These are phyloP conservation scores for Vireo altiloquus DNA, from an alignment of 2,113 vertebrate genomes.

Conservation along the genomic window DNA sequence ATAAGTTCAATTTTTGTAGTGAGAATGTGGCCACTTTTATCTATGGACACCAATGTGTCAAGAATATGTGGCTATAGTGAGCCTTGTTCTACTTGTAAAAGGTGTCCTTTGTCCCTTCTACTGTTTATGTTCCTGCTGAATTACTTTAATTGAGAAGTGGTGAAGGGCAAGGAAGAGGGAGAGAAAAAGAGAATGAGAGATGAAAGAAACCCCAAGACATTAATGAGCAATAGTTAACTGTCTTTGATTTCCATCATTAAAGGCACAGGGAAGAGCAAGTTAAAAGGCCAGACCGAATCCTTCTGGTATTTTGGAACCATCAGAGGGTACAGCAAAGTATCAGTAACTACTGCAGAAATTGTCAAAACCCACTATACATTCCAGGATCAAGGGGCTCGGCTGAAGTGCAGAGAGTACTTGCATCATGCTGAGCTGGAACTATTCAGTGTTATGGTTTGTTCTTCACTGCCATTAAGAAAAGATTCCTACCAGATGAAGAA, in stretches of 20 bases:
- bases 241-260: background rate
- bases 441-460: background rate
- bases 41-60: background rate
- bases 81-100: background rate
- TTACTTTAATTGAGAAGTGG: background rate
- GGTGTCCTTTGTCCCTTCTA: background rate
- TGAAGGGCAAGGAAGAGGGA: background rate
- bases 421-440: background rate
- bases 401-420: background rate
- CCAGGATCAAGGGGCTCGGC: background rate
- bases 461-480: background rate
- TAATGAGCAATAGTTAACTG: background rate
- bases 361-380: background rate
- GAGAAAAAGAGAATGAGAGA: background rate
- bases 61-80: background rate
- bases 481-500: background rate
- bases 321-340: background rate
- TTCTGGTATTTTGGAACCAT: background rate
- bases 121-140: background rate
- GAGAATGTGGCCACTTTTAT: background rate
- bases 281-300: background rate
- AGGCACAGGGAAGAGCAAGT: background rate
- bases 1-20: background rate
- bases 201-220: background rate
- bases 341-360: background rate